phyloP scores from a whole-genome alignment of 2,888 invertebrate genomes.

The Alsophila aescularia region DNA sequence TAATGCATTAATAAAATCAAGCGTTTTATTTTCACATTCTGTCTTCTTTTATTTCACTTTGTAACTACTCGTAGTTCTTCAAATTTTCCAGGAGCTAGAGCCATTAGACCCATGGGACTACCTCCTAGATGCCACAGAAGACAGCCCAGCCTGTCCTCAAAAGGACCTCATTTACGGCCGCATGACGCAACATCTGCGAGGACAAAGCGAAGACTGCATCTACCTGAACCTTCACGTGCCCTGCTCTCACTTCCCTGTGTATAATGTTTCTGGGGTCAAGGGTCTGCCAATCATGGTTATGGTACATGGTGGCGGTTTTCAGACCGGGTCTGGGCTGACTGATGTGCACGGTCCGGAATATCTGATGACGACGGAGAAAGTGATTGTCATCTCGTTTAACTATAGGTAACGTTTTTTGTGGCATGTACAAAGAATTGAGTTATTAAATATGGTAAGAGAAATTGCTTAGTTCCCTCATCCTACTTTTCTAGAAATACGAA shows the following conservation, averaged over 20 bases:
- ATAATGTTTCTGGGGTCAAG: constrained; percentile 42
- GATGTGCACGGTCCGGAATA: constrained; percentile 43
- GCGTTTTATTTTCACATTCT: too few relatives aligned
- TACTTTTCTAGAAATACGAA: too few relatives aligned
- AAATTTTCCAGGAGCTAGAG: constrained; percentile 43
- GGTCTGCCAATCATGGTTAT: constrained; percentile 27
- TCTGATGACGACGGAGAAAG: constrained; percentile 36
- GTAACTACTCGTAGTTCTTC: too few relatives aligned
- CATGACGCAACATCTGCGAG: constrained; percentile 31
- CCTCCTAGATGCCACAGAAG: constrained; percentile 77
- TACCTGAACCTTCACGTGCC: constrained; percentile 51
- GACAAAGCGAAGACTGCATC: constrained; percentile 51
- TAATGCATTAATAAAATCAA: too few relatives aligned
- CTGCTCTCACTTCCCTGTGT: constrained; percentile 10
- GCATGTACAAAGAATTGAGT: too few relatives aligned
- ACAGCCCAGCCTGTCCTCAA: constrained; percentile 84
- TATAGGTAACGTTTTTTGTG: constrained; percentile 64
- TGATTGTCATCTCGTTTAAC: constrained; percentile 68
- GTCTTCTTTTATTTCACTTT: too few relatives aligned
- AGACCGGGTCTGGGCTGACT: constrained; percentile 28
- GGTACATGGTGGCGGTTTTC: constrained; percentile 32
- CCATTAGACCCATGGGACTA: constrained; percentile 66
- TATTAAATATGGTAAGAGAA: too few relatives aligned
- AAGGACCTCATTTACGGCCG: constrained; percentile 53
- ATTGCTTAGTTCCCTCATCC: too few relatives aligned